Percentiles rank a stretch among this genome's conserved stretches.
Evolutionary conservation across 2,113 vertebrate species (phyloP).

Genomic region (Phaetusa simplex): DNA sequence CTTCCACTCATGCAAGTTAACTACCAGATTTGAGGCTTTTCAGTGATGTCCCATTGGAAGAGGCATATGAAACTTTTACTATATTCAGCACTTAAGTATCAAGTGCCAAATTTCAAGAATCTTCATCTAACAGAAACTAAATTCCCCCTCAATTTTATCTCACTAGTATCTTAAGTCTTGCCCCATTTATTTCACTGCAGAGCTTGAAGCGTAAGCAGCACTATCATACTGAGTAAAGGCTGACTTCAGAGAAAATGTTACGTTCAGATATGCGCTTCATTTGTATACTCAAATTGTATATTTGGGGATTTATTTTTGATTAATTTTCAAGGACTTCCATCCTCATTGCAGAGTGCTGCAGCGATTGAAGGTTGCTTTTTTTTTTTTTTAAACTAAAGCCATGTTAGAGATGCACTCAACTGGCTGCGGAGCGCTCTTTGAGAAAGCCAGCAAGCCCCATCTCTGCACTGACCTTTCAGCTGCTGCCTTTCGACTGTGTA

Average conservation of each 20-base stretch:
- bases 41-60: not conserved
- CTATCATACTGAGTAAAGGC: not conserved
- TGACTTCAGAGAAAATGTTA: not conserved
- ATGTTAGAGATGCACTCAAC: not conserved
- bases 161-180: not conserved
- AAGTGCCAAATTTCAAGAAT: not conserved
- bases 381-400: not conserved
- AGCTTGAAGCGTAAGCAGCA: not conserved
- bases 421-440: not conserved
- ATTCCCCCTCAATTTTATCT: not conserved
- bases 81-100: not conserved
- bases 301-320: not conserved
- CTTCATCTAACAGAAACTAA: not conserved
- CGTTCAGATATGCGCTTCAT: not conserved
- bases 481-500: not conserved
- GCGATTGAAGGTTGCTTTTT: not conserved
- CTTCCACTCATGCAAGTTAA: not conserved
- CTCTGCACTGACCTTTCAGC: not conserved
- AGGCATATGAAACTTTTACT: not conserved
- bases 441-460: not conserved
- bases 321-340: not conserved
- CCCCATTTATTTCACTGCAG: not conserved
- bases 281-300: not conserved
- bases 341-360: not conserved
- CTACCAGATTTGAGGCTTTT: not conserved